phyloP scores from a whole-genome alignment of 35 echinoderm and acorn worm genomes.

The Chiridota heheva region DNA sequence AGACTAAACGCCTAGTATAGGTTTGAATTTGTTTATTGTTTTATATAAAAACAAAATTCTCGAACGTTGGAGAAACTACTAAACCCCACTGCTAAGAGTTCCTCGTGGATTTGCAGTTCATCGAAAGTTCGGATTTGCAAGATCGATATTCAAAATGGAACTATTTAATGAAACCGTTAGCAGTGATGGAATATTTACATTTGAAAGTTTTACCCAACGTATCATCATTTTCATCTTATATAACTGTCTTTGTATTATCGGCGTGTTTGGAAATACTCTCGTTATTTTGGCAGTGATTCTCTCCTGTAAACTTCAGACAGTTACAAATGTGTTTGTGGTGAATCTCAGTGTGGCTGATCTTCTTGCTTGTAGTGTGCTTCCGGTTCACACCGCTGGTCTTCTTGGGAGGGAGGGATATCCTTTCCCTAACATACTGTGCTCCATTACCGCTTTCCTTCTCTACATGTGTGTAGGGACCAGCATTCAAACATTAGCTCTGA shows the following conservation, averaged over 20 bases:
- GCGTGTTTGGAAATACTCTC: slow-evolving; percentile 47
- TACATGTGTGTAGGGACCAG: slow-evolving; percentile 45
- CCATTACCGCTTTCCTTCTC: slow-evolving; percentile 10
- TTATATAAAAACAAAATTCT: too few species aligned
- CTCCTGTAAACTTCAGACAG: slow-evolving; percentile 28
- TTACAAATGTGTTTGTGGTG: slow-evolving; percentile 65
- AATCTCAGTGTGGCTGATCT: slow-evolving; percentile 54
- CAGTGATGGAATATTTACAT: too few species aligned
- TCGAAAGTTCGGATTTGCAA: too few species aligned
- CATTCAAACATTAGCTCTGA: slow-evolving; percentile 48
- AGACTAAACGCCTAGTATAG: too few species aligned
- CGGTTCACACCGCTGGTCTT: slow-evolving; percentile 34
- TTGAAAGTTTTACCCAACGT: slow-evolving; percentile 30
- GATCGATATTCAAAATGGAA: too few species aligned
- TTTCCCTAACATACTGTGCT: slow-evolving; percentile 41
- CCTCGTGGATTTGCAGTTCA: too few species aligned
- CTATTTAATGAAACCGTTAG: too few species aligned
- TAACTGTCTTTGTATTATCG: slow-evolving; percentile 8
- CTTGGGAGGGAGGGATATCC: slow-evolving; percentile 5
- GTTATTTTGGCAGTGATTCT: slow-evolving; percentile 62
- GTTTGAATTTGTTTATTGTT: too few species aligned
- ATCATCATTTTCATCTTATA: slow-evolving; percentile 11
- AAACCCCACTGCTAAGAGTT: too few species aligned
- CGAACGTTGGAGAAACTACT: too few species aligned
- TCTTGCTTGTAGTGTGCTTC: slow-evolving; percentile 24